Evolutionary conservation across 2,797 vertebrate genomes (phyloP).

Genomic region (Xenops minutus): DNA sequence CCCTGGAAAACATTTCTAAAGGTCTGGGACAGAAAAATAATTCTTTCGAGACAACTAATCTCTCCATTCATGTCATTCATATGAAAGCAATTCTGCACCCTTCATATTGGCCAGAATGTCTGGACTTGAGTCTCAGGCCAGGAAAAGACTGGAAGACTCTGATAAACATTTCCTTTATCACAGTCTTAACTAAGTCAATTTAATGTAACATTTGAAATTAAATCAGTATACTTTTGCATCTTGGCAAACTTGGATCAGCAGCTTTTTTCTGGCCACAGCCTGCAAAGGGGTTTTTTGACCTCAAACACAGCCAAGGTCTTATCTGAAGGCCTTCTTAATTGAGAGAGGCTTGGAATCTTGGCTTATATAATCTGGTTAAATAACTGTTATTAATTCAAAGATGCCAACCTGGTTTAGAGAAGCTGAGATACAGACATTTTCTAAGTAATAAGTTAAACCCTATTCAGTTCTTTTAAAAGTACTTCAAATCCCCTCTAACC

Average conservation of each 20-base stretch:
- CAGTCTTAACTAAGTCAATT: background rate
- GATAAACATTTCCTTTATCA: slow-evolving; percentile 36
- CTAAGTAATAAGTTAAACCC: background rate
- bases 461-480: background rate
- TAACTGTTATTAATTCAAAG: background rate
- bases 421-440: background rate
- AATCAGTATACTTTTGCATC: background rate
- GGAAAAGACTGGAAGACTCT: background rate
- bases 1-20: slow-evolving; percentile 37
- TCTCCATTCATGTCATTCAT: slow-evolving; percentile 34
- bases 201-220: slow-evolving; percentile 5
- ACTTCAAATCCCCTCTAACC: background rate
- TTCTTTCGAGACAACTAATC: slow-evolving; percentile 34
- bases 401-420: background rate
- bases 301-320: background rate
- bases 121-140: background rate
- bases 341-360: background rate
- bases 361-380: background rate
- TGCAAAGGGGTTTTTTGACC: background rate
- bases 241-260: background rate
- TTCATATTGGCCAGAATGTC: slow-evolving; percentile 19
- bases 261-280: background rate
- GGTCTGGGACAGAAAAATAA: slow-evolving; percentile 34
- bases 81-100: background rate
- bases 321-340: background rate